Percentiles rank a stretch among this genome's conserved stretches.
Conservation (phyloP, 2,888 invertebrate species). For the Thymelicus sylvestris region DNA sequence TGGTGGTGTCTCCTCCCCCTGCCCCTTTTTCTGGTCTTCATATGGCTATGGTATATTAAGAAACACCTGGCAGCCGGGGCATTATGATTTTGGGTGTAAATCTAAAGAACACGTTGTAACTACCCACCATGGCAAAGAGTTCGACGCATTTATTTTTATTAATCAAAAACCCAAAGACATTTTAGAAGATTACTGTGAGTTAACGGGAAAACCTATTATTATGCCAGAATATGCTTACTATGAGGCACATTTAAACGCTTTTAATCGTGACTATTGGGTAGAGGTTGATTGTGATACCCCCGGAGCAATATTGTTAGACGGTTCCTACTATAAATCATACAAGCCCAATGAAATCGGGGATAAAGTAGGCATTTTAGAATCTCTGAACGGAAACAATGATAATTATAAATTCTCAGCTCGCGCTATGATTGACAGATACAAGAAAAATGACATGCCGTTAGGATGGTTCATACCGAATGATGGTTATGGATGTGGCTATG, state of each 20-base stretch:
- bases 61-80: constrained; percentile 74
- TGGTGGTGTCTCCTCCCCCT: constrained; percentile 73
- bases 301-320: constrained; percentile 70
- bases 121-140: constrained; percentile 58
- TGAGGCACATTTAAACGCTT: constrained; percentile 75
- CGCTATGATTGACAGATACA: constrained; percentile 76
- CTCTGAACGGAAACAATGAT: constrained; percentile 73
- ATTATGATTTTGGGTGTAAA: constrained; percentile 67
- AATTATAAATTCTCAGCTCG: constrained; percentile 80
- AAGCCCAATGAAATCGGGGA: constrained; percentile 64
- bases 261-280: constrained; percentile 79
- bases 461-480: constrained; percentile 80
- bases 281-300: constrained; percentile 55
- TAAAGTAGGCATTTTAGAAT: constrained; percentile 70
- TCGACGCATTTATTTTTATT: constrained; percentile 74
- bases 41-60: constrained; percentile 71
- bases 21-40: constrained; percentile 77
- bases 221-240: constrained; percentile 77
- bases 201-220: constrained; percentile 71
- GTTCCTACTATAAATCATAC: constrained; percentile 70
- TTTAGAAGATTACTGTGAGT: constrained; percentile 71
- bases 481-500: constrained; percentile 77
- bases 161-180: constrained; percentile 61
- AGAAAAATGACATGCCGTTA: constrained; percentile 69
- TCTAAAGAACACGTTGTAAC: constrained; percentile 51